Evolutionary conservation across 2,797 vertebrate genomes (phyloP).

Genomic region (Eulemur mongoz): DNA sequence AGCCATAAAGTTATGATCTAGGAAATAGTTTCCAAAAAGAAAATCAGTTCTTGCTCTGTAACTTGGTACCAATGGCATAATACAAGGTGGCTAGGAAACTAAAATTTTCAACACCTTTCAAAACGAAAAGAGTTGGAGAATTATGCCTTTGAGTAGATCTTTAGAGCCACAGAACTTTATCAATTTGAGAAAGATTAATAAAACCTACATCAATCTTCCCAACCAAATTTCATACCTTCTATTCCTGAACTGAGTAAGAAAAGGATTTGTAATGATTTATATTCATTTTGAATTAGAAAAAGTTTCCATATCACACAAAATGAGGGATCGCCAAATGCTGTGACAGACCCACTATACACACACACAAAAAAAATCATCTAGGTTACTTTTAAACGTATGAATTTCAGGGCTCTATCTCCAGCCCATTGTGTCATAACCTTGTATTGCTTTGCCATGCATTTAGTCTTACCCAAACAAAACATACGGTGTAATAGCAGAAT

Average conservation of each 20-base stretch:
- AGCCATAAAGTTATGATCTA: background rate
- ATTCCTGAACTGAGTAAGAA: background rate
- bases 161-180: background rate
- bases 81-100: background rate
- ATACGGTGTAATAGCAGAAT: background rate
- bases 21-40: background rate
- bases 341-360: background rate
- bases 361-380: background rate
- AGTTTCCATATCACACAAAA: background rate
- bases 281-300: slow-evolving; percentile 5
- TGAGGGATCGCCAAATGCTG: background rate
- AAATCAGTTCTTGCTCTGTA: slow-evolving; percentile 24
- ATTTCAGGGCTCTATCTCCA: background rate
- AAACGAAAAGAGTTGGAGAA: background rate
- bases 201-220: background rate
- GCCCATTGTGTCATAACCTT: background rate
- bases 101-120: slow-evolving; percentile 34
- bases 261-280: background rate
- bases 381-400: background rate
- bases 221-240: background rate
- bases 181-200: background rate
- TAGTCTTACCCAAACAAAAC: background rate
- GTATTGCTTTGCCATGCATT: background rate
- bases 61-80: slow-evolving; percentile 29
- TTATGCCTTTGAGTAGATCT: slow-evolving; percentile 10